phyloP scores from a whole-genome alignment of 2,888 invertebrate genomes.

The Molanna angustata region DNA sequence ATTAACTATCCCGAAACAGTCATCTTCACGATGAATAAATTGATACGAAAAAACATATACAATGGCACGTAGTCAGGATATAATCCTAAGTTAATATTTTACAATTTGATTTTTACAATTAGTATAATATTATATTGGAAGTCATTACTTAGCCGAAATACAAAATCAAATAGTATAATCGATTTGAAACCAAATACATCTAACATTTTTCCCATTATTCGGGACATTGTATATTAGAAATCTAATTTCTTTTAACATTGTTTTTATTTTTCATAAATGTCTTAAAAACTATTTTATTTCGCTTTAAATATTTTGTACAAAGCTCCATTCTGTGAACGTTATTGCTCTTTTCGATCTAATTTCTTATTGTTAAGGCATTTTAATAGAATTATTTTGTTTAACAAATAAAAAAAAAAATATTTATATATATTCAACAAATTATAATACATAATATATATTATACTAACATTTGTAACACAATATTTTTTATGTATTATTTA shows the following conservation, averaged over 20 bases:
- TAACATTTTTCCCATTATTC: conserved; percentile 24
- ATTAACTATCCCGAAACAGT: too few relatives aligned
- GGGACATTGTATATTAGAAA: conserved; percentile 13
- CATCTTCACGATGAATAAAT: too few relatives aligned
- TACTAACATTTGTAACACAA: too few relatives aligned
- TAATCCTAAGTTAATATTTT: too few relatives aligned
- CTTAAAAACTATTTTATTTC: background rate
- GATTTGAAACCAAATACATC: conserved; percentile 29
- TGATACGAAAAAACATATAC: too few relatives aligned
- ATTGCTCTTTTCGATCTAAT: conserved; percentile 3
- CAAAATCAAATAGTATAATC: conserved; percentile 20
- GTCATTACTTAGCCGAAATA: conserved; percentile 24
- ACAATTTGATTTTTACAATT: too few relatives aligned
- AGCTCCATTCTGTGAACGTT: conserved; percentile 5
- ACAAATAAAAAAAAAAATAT: background rate
- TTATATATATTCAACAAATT: too few relatives aligned
- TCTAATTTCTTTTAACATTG: background rate
- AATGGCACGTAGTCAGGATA: too few relatives aligned
- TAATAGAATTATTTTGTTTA: background rate
- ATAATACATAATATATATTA: too few relatives aligned
- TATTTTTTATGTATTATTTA: too few relatives aligned
- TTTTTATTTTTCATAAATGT: background rate
- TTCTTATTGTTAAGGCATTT: background rate
- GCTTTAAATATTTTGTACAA: conserved; percentile 7
- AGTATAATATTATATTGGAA: conserved; percentile 29